Conservation (phyloP, 2,113 vertebrate genomes). For the Ceratotherium simum region DNA sequence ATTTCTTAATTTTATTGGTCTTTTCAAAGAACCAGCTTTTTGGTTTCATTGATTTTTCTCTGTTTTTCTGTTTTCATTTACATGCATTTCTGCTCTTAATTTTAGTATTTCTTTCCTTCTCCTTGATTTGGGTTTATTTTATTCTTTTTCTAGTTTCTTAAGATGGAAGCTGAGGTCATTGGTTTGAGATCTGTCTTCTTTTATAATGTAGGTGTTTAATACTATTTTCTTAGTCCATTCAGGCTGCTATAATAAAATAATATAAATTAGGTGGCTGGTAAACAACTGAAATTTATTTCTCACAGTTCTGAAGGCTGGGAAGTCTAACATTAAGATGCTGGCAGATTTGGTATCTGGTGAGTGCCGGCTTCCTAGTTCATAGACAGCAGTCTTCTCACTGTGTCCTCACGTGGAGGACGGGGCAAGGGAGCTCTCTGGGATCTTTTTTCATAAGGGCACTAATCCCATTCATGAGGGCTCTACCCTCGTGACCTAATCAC, state of each 20-base stretch:
- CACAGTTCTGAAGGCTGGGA: background rate
- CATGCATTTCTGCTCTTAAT: background rate
- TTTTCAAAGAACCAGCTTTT: background rate
- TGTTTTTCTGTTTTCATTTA: background rate
- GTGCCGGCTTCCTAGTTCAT: background rate
- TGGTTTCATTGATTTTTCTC: slow-evolving; percentile 20
- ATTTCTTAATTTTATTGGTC: slow-evolving; percentile 5
- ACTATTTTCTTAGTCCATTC: background rate
- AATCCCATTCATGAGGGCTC: background rate
- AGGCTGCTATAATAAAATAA: background rate
- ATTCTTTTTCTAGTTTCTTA: slow-evolving; percentile 38
- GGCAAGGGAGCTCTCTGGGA: background rate
- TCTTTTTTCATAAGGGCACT: background rate
- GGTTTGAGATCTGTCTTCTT: background rate
- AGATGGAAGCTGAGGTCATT: background rate
- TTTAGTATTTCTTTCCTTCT: background rate
- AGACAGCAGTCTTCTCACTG: background rate
- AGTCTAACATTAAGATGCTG: background rate
- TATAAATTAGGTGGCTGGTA: background rate
- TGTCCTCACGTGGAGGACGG: background rate
- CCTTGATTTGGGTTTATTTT: background rate
- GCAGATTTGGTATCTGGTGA: background rate
- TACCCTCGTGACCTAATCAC: background rate
- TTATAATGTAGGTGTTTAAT: background rate
- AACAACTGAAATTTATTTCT: background rate